Conservation (phyloP, 2,797 vertebrate species). For the Apodemus agrarius region DNA sequence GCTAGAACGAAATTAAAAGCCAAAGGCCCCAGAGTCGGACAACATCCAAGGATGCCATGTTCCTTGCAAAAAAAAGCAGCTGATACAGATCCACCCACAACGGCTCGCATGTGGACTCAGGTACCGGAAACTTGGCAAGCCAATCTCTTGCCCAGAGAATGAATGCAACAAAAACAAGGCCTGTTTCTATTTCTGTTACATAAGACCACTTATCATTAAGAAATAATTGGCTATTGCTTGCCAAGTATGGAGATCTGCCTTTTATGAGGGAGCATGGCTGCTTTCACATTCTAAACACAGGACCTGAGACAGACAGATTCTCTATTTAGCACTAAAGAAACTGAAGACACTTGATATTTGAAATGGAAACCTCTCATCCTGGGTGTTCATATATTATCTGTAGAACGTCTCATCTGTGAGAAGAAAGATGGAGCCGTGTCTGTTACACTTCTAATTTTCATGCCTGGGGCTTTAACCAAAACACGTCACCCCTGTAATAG, state of each 20-base stretch:
- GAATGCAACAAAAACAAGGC: background rate
- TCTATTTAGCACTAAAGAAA: background rate
- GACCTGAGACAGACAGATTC: background rate
- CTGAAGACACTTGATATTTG: background rate
- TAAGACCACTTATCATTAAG: background rate
- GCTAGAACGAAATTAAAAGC: background rate
- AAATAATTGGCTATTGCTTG: background rate
- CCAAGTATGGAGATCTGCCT: background rate
- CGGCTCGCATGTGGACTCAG: background rate
- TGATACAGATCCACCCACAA: background rate
- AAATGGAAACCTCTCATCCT: background rate
- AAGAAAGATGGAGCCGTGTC: background rate
- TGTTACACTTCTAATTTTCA: background rate
- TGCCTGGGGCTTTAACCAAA: background rate
- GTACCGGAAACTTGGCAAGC: background rate
- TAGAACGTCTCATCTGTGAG: background rate
- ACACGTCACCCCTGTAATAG: background rate
- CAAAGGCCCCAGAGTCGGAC: background rate
- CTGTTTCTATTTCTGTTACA: background rate
- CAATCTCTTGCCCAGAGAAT: background rate
- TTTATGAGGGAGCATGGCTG: background rate
- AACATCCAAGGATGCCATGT: background rate
- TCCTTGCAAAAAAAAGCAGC: background rate
- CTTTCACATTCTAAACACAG: constrained; percentile 8
- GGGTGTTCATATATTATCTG: background rate